Conservation (phyloP, 2,888 invertebrate genomes). For the Brachyptera risi region DNA sequence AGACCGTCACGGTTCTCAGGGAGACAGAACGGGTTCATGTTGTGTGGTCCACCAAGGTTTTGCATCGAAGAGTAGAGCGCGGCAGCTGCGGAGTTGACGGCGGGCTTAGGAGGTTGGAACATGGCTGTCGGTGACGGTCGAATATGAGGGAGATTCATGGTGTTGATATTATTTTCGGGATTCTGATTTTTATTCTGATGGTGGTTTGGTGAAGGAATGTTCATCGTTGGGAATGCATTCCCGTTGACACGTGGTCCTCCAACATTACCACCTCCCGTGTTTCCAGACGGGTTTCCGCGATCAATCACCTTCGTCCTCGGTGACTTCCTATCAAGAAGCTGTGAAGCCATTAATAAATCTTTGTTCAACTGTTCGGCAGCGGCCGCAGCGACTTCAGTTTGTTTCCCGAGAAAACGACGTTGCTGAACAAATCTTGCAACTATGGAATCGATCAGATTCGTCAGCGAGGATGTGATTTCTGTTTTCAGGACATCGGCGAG, state of each 20-base stretch:
- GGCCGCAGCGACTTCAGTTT: slow-evolving; percentile 62
- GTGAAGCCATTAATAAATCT: slow-evolving; percentile 75
- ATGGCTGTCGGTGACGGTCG: slow-evolving; percentile 68
- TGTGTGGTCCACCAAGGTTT: slow-evolving; percentile 48
- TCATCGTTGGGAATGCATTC: slow-evolving; percentile 49
- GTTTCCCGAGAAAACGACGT: slow-evolving; percentile 68
- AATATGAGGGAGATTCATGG: slow-evolving; percentile 57
- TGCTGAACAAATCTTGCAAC: slow-evolving; percentile 81
- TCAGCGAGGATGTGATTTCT: slow-evolving; percentile 80
- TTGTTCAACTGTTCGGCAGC: slow-evolving; percentile 83
- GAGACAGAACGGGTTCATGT: slow-evolving; percentile 56
- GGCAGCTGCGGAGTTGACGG: slow-evolving; percentile 54
- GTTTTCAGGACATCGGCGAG: slow-evolving; percentile 88
- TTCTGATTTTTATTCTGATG: slow-evolving; percentile 39
- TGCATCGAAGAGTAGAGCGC: slow-evolving; percentile 63
- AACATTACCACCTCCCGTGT: slow-evolving; percentile 26
- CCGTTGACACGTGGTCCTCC: slow-evolving; percentile 33
- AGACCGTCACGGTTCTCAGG: slow-evolving; percentile 48
- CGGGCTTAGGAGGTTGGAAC: slow-evolving; percentile 83
- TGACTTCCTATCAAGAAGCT: slow-evolving; percentile 78
- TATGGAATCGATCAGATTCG: slow-evolving; percentile 82
- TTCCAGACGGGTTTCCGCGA: slow-evolving; percentile 44
- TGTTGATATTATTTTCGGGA: slow-evolving; percentile 53
- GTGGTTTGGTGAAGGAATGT: slow-evolving; percentile 40
- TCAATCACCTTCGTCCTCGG: slow-evolving; percentile 73